phyloP scores from a whole-genome alignment of 1,140 invertebrate genomes.

The Babylonia areolata region DNA sequence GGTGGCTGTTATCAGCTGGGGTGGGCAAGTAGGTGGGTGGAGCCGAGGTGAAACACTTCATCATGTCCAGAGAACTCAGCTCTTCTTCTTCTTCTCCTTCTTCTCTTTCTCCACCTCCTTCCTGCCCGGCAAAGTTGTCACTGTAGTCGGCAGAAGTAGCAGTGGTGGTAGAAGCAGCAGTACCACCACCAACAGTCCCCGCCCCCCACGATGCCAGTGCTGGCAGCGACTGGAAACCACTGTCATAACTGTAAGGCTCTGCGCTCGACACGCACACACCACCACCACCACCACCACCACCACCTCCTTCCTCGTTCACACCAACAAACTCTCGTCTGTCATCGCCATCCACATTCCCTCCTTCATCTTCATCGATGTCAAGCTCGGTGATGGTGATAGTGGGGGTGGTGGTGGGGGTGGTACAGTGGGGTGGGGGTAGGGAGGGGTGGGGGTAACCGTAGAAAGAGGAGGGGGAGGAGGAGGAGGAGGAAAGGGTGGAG shows the following conservation, averaged over 20 bases:
- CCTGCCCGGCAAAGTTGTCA: too few relatives aligned
- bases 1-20: background rate
- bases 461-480: background rate
- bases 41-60: conserved; percentile 12
- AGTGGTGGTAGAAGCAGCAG: too few relatives aligned
- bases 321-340: too few relatives aligned
- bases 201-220: conserved; percentile 26
- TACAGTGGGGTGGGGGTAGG: background rate
- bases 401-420: background rate
- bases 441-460: background rate
- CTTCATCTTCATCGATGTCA: conserved; percentile 17
- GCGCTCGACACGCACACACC: background rate
- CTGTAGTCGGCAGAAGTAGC: too few relatives aligned
- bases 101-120: too few relatives aligned
- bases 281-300: background rate
- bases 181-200: too few relatives aligned
- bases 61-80: background rate
- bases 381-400: conserved; percentile 23
- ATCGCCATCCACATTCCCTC: too few relatives aligned
- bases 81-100: too few relatives aligned
- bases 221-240: background rate
- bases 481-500: background rate
- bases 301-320: too few relatives aligned
- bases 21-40: background rate
- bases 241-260: background rate